phyloP scores from a whole-genome alignment of 2,797 vertebrate genomes.

The Ciconia nigra region DNA sequence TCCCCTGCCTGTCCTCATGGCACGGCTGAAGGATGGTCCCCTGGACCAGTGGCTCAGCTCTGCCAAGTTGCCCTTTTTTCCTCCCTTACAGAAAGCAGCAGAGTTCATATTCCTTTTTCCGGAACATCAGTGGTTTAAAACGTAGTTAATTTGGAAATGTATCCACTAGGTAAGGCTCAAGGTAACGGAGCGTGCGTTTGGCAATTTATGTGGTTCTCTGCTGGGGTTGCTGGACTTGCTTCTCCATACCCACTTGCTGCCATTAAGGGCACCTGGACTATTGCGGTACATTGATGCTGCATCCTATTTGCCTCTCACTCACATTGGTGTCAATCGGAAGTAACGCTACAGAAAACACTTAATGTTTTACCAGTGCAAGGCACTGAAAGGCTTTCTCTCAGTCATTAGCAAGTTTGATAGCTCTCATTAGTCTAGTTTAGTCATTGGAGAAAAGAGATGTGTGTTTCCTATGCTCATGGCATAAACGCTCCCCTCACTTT shows the following conservation, averaged over 20 bases:
- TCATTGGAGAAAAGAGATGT: constrained; percentile 12
- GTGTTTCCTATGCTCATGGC: constrained; percentile 29
- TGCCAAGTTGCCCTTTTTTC: neutral
- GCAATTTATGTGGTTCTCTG: neutral
- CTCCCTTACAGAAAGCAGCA: neutral
- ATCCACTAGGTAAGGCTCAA: neutral
- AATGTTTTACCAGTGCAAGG: neutral
- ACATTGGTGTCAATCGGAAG: neutral
- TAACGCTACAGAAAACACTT: neutral
- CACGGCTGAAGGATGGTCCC: accelerated
- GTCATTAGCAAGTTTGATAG: constrained; percentile 17
- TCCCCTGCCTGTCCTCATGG: neutral
- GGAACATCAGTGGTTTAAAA: neutral
- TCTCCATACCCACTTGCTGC: neutral
- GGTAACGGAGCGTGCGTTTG: neutral
- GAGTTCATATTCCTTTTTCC: neutral
- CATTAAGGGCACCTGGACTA: neutral
- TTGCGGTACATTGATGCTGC: neutral
- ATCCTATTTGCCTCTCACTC: neutral
- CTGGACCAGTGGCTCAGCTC: neutral
- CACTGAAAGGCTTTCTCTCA: neutral
- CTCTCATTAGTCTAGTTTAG: neutral
- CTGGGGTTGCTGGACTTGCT: neutral
- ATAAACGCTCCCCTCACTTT: neutral
- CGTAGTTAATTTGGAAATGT: neutral